These are phyloP conservation scores for Pammene fasciana DNA, from an alignment of 2,888 invertebrate genomes.

Conservation along the genomic window DNA sequence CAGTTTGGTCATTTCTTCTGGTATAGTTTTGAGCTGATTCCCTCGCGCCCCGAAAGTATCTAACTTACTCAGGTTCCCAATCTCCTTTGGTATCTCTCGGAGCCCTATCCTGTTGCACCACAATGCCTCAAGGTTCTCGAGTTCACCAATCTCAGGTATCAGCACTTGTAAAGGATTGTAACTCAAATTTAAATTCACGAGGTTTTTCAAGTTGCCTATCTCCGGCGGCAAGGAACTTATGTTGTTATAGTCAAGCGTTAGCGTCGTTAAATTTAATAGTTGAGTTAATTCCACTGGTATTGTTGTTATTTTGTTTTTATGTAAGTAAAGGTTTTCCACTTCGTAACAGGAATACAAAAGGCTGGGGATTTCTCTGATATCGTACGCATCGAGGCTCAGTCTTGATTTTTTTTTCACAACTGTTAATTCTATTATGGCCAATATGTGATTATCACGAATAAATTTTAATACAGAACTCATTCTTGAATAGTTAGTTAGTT, in stretches of 20 bases:
- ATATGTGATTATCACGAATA: slow-evolving; percentile 86
- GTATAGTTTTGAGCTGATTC: slow-evolving; percentile 83
- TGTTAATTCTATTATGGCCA: slow-evolving; percentile 86
- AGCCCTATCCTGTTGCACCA: slow-evolving; percentile 86
- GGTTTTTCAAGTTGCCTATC: slow-evolving; percentile 82
- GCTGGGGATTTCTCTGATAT: slow-evolving; percentile 84
- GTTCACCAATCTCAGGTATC: slow-evolving; percentile 84
- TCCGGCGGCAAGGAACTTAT: slow-evolving; percentile 84
- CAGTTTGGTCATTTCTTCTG: slow-evolving; percentile 83
- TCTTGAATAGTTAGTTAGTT: too few species aligned
- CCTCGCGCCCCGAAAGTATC: slow-evolving; percentile 87
- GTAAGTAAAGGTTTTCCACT: slow-evolving; percentile 85
- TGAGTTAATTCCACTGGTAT: slow-evolving; percentile 77
- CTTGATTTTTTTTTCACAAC: slow-evolving; percentile 83
- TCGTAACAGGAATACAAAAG: slow-evolving; percentile 82
- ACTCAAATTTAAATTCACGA: slow-evolving; percentile 86
- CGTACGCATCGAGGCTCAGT: slow-evolving; percentile 85
- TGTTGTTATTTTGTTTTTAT: slow-evolving; percentile 84
- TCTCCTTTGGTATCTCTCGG: slow-evolving; percentile 83
- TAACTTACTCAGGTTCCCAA: slow-evolving; percentile 83
- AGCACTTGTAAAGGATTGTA: slow-evolving; percentile 85
- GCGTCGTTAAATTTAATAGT: slow-evolving; percentile 82
- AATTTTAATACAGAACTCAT: slow-evolving; percentile 87
- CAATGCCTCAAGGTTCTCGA: slow-evolving; percentile 84
- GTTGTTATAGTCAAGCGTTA: slow-evolving; percentile 87